These are phyloP conservation scores for Gavialis gangeticus DNA, from an alignment of 2,113 vertebrate genomes.

Conservation along the genomic window DNA sequence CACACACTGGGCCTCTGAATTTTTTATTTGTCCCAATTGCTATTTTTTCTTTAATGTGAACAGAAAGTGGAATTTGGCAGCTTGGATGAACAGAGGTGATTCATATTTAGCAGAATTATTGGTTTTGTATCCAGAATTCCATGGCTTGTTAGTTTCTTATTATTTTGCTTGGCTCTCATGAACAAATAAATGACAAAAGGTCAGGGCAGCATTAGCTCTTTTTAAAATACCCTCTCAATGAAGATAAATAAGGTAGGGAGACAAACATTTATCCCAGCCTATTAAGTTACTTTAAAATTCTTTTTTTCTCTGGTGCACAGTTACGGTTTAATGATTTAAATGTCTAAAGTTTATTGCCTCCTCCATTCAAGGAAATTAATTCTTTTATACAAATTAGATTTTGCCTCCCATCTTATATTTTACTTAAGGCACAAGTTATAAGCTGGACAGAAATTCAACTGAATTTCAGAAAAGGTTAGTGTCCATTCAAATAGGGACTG, in stretches of 20 bases:
- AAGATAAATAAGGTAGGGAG: slow-evolving; percentile 50
- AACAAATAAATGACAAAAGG: slow-evolving; percentile 50
- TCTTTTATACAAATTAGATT: slow-evolving; percentile 57
- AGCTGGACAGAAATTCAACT: slow-evolving; percentile 29
- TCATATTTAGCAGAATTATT: background rate
- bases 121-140: slow-evolving; percentile 7
- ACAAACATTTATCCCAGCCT: slow-evolving; percentile 60
- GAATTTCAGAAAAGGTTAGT: slow-evolving; percentile 56
- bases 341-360: slow-evolving; percentile 66
- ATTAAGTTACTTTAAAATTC: slow-evolving; percentile 68
- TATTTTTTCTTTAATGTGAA: slow-evolving; percentile 30
- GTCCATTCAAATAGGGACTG: background rate
- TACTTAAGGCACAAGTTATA: slow-evolving; percentile 28
- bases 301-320: slow-evolving; percentile 47
- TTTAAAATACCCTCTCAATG: slow-evolving; percentile 66
- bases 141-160: background rate
- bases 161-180: slow-evolving; percentile 36
- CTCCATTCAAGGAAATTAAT: slow-evolving; percentile 68
- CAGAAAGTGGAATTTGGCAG: slow-evolving; percentile 35
- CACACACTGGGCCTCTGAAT: slow-evolving; percentile 16
- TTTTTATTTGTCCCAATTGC: slow-evolving; percentile 42
- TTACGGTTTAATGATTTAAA: slow-evolving; percentile 66
- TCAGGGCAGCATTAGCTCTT: slow-evolving; percentile 39
- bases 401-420: slow-evolving; percentile 52
- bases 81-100: background rate